Evolutionary conservation across 1,140 invertebrate species (phyloP), one percentile per base, ranked within the genome.

Genomic region (Augochlora pura): DNA sequence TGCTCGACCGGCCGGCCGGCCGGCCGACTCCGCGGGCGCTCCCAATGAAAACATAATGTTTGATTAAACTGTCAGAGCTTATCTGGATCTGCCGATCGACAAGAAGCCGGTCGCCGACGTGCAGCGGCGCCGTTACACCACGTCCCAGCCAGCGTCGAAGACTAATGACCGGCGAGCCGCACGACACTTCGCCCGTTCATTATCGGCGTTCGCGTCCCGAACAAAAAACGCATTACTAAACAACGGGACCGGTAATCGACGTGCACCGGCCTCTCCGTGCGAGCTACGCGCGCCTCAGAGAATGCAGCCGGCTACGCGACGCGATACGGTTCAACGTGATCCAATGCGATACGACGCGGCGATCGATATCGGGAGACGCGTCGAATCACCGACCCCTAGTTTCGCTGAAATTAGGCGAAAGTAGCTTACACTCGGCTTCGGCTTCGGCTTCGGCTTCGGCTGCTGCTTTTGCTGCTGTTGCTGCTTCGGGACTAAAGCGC

Each of bases 181-280:
- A 6, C 62, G 62, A 54, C 49, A 38, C 25, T n/a, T 3, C 49
- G 18, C 16, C 16, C 10, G 23, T 79, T 79, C 65, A 66, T 73
- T 79, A 73, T 73, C 63, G 77, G 23, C 69, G 23, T 23, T 57
- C 76, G 14, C 76, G 76, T 72, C 68, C 64, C 60, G n/a, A 25
- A 38, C 32, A 65, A 65, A 78, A 78, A 83, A 54, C 67, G 71
- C 49, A 79, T 85, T 78, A 60, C 74, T 59, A 23, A 69, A 76
- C 59, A 60, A 68, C 65, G 60, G 42, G 18, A 46, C 9, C 38
- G 54, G 3, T 6, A n/a, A 59, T 25, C 42, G 42, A 12, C 42
- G 42, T 46, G 42, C 9, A 2, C 42, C 32, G 32, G 32, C 32
- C 32, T 32, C 32, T 32, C 32, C 14, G 14, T 46, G 42, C 42